These are phyloP conservation scores for Halichondria panicea DNA, from an alignment of 37 sponge, comb jelly and placozoan genomes.

Conservation along the genomic window DNA sequence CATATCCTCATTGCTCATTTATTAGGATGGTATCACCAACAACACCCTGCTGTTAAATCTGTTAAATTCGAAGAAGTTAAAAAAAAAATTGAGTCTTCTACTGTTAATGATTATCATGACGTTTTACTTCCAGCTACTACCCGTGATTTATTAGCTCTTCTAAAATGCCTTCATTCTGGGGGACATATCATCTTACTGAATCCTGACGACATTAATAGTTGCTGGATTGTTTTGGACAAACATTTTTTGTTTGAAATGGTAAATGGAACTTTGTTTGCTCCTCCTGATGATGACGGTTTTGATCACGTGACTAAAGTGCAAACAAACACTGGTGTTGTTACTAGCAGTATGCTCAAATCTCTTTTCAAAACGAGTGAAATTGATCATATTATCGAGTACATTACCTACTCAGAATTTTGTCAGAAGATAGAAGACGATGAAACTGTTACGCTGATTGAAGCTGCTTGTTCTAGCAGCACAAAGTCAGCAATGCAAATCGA, in stretches of 20 bases:
- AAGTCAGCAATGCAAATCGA: no score
- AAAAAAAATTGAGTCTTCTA: no score
- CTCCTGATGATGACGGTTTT: background rate
- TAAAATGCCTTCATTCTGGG: background rate
- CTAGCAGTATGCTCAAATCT: background rate
- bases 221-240: slow-evolving; percentile 13
- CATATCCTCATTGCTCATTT: background rate
- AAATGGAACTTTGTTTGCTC: slow-evolving; percentile 21
- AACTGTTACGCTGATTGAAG: slow-evolving; percentile 5
- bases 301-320: background rate
- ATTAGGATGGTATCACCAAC: background rate
- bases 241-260: background rate
- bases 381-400: slow-evolving; percentile 1
- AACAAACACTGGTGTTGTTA: slow-evolving; percentile 13
- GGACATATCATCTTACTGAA: slow-evolving; percentile 1
- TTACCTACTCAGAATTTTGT: slow-evolving; percentile 12
- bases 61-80: no score
- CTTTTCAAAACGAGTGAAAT: slow-evolving; percentile 1
- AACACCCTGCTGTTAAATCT: background rate
- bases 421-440: slow-evolving; percentile 14
- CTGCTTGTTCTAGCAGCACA: no score
- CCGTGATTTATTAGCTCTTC: background rate
- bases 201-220: background rate
- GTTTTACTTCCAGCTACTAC: background rate
- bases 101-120: no score